Evolutionary conservation across 2,888 invertebrate genomes (phyloP), one percentile per base, ranked within the genome.

Genomic region (Chalcosyrphus nemorum): DNA sequence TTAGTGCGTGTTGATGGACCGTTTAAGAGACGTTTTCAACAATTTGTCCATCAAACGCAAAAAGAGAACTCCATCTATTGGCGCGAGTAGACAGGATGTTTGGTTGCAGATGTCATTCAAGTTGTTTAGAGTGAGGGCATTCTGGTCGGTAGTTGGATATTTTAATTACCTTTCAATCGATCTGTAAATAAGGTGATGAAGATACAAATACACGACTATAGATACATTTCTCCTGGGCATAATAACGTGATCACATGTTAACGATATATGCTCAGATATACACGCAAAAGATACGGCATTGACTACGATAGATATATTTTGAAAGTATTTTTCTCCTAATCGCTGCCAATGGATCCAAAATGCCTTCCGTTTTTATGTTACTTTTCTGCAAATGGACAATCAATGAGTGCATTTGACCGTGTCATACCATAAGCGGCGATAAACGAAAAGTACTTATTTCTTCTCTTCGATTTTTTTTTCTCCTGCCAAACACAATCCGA

Each of bases 351-450:
- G 32, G 15, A 56, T 4, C 45, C 4, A 0, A 24, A 76, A 29
- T 59, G 21, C 45, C 45, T 35, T 54, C 54, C 19, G 54, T 52
- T 54, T 41, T 21, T 57, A 61, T 61, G n/a, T n/a, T n/a, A n/a
- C n/a, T n/a, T 29, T 43, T 75, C 71, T 52, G 17, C 32, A 65
- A 72, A 82, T 76, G 70, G 81, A 66, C 59, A 56, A 38, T 59
- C 50, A 61, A 54, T 45, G 52, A 82, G 38, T 82, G 54, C 66
- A 82, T 72, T 47, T 77, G 65, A 63, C 66, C 61, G 59, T 78
- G 72, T 78, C 61, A 17, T 27, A 59, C 82, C 82, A 78, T 82
- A 76, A 59, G 19, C 24, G 78, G 52, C 41, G n/a, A 59, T 61
- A 59, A 38, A 32, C 35, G 57, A 52, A 71, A 50, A 56, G 11